Evolutionary conservation across 2,888 invertebrate species (phyloP), one percentile per base, ranked within the genome.

Genomic region (Plebejus argus): DNA sequence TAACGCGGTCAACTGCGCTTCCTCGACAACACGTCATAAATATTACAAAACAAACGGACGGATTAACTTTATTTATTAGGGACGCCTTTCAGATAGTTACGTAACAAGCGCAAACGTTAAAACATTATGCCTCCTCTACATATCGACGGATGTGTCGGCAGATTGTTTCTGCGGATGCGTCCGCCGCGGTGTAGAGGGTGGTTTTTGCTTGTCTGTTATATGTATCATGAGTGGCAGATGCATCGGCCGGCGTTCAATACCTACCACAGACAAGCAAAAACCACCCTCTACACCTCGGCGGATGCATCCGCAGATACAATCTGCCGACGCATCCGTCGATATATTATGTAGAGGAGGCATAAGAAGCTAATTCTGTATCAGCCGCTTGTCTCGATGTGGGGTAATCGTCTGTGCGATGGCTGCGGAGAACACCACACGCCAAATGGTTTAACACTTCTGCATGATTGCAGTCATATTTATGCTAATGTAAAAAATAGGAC

Each of bases 1-100:
- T 28, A 66, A 66, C 66, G 66, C 66, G 66, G 66, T 66, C 66
- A 33, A 66, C 28, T 66, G 33, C 33, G 66, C 66, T 18, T 28
- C 66, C 66, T 66, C 28, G 15, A 66, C 66, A 18, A 66, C 66
- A 66, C 28, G 28, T 66, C 66, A 66, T 66, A 66, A 66, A 66
- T 66, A 66, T 66, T 66, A 66, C 28, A 28, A 33, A 66, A 66
- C 66, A 66, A 66, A 66, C 28, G 15, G 18, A 66, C 5, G 66
- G 28, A 66, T 66, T 66, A 66, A 66, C 66, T 66, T 28, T 6
- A 66, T 66, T 28, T 66, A 66, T 66, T 28, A 66, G 6, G 6
- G 66, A 66, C 28, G 33, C 28, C 23, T 23, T 33, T 33, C 28
- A 66, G 66, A 66, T 66, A 66, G 66, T 66, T 28, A 18, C 66